Evolutionary conservation across 2,888 invertebrate species (phyloP), one percentile per base, ranked within the genome.

Genomic region (Sepiola atlantica): DNA sequence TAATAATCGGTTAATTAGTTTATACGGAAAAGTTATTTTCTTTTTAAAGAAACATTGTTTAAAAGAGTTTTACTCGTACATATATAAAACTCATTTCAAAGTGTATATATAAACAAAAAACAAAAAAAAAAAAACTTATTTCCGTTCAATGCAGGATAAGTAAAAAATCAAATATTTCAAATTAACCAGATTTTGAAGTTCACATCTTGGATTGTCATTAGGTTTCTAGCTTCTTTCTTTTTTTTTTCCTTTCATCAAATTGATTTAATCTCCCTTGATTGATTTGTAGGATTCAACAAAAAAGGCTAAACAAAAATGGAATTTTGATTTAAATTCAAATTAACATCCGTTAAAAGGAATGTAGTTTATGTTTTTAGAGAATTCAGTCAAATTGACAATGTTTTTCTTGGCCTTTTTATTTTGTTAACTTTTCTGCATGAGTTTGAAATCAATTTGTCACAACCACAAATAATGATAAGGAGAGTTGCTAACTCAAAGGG

Each of bases 311-410:
- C 12, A 28, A 24, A 28, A 77, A 77, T 8, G 77, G 77, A 77
- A 77, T 77, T 77, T 77, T 77, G 28, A 77, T 77, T 77, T 77
- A 77, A 77, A 28, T 77, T 77, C 77, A 77, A 77, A n/a, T 77
- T 77, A 61, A 61, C 61, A 24, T 21, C 24, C 28, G 61, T 61
- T 61, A 28, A 45, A 45, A 45, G 45, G 45, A 45, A 45, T 45
- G 45, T 45, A 8, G 45, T 8, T 45, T 4, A 45, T 45, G 2
- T 45, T 45, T 45, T 45, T 45, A 45, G 8, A 45, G 45, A 45
- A 45, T 77, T 77, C n/a, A 28, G n/a, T 77, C 28, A 28, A 6
- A 77, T 77, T 28, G 12, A 77, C 6, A 77, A 77, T 77, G 10
- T 14, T 77, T 77, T 10, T 28, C 24, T 2, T 77, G 77, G 28